Evolutionary conservation across 2,113 vertebrate genomes (phyloP).

Genomic region (Sylvilagus bachmani): DNA sequence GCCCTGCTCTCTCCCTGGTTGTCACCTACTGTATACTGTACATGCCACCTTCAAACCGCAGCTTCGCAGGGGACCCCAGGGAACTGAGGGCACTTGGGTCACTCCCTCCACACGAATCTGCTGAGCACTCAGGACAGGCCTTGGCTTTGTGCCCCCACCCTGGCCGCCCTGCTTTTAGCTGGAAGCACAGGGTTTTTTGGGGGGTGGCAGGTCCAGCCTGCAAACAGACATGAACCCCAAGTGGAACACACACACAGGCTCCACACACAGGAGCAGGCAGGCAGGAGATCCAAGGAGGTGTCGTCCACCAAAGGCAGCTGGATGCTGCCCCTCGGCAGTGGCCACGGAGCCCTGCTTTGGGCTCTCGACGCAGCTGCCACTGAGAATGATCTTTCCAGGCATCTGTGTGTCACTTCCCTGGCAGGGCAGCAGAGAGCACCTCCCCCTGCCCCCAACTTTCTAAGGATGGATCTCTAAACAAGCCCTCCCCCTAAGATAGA

Average conservation of each 20-base stretch:
- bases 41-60: neutral
- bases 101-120: neutral
- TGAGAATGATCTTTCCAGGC: neutral
- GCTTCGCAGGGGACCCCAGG: neutral
- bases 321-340: accelerated
- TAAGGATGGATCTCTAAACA: neutral
- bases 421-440: neutral
- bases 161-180: neutral
- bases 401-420: neutral
- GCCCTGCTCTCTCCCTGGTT: neutral
- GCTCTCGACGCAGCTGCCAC: neutral
- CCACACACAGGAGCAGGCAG: neutral
- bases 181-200: neutral
- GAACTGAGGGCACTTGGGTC: neutral
- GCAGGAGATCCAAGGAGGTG: neutral
- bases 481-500: neutral
- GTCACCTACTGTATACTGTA: neutral
- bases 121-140: neutral
- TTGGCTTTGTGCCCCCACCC: neutral
- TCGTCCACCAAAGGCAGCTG: neutral
- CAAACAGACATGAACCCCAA: neutral
- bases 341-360: neutral
- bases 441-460: neutral
- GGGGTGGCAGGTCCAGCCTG: neutral
- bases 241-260: neutral